Evolutionary conservation across 2,888 invertebrate genomes (phyloP).

Genomic region (Patella pellucida): DNA sequence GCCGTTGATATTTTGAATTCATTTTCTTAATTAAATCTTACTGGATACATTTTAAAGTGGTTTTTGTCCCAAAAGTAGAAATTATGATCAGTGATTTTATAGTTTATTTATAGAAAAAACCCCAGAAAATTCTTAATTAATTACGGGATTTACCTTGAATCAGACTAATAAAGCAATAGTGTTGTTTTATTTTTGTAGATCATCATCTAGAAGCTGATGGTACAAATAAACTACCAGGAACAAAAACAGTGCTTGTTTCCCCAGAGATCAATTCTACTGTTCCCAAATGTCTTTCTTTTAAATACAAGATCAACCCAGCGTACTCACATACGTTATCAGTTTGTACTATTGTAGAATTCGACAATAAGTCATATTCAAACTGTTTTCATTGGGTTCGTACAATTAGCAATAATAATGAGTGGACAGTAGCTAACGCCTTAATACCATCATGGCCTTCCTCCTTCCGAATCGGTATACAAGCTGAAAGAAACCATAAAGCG

Average conservation of each 20-base stretch:
- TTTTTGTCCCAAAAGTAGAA: too few relatives aligned
- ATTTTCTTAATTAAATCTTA: too few relatives aligned
- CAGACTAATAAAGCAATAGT: too few relatives aligned
- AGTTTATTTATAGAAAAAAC: too few relatives aligned
- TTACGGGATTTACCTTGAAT: too few relatives aligned
- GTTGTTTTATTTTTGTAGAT: conserved; percentile 1
- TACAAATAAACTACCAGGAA: conserved; percentile 14
- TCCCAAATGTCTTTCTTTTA: conserved; percentile 30
- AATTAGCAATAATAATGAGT: conserved; percentile 15
- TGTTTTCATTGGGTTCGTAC: conserved; percentile 25
- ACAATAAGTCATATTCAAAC: conserved; percentile 14
- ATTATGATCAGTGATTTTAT: too few relatives aligned
- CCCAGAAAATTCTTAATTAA: too few relatives aligned
- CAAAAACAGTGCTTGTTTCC: conserved; percentile 29
- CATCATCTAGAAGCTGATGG: conserved; percentile 19
- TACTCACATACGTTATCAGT: conserved; percentile 25
- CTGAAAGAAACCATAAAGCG: conserved; percentile 13
- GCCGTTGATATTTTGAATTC: too few relatives aligned
- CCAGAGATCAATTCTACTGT: conserved; percentile 28
- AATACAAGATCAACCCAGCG: conserved; percentile 23
- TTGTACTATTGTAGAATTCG: conserved; percentile 21
- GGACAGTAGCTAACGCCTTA: conserved; percentile 19
- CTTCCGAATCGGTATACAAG: conserved; percentile 22
- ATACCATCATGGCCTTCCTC: conserved; percentile 9
- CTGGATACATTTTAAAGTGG: too few relatives aligned